These are phyloP conservation scores for Halictus quadricinctus DNA, from an alignment of 2,888 invertebrate species.

Conservation along the genomic window DNA sequence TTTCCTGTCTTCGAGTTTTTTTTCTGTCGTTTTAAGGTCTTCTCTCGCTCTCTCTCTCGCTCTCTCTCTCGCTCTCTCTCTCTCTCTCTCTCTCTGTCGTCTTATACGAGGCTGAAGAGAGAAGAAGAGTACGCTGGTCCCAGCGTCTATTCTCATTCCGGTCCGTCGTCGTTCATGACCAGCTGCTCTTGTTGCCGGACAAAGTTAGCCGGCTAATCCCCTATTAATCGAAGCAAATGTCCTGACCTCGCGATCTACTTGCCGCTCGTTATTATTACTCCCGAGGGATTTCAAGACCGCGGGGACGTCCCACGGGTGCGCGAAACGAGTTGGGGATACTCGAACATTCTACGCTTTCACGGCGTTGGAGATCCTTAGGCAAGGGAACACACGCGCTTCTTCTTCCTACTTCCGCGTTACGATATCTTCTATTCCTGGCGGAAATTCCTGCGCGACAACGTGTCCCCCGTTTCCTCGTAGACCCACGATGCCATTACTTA, in stretches of 20 bases:
- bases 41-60: too few species aligned
- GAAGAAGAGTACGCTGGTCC: neutral
- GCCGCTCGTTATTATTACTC: slow-evolving; percentile 43
- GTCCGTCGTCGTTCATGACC: slow-evolving; percentile 40
- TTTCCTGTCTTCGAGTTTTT: neutral
- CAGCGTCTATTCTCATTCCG: slow-evolving; percentile 50
- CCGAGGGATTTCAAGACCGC: slow-evolving; percentile 46
- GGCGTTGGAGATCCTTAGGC: neutral
- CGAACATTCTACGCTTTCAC: neutral
- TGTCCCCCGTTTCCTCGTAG: neutral
- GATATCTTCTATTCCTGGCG: neutral
- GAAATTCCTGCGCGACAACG: neutral
- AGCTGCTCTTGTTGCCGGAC: slow-evolving; percentile 49
- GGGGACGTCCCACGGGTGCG: slow-evolving; percentile 6
- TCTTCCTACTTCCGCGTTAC: slow-evolving; percentile 45
- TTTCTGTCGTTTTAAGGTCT: neutral
- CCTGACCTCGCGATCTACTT: slow-evolving; percentile 52
- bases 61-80: too few species aligned
- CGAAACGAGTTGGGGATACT: slow-evolving; percentile 3
- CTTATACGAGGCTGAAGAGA: neutral
- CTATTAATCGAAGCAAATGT: slow-evolving; percentile 57
- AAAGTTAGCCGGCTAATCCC: slow-evolving; percentile 50
- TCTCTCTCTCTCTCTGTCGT: neutral
- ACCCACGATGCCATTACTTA: neutral
- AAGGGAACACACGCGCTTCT: neutral